Evolutionary conservation across 1,140 invertebrate genomes (phyloP).

Genomic region (Papilio glaucus): DNA sequence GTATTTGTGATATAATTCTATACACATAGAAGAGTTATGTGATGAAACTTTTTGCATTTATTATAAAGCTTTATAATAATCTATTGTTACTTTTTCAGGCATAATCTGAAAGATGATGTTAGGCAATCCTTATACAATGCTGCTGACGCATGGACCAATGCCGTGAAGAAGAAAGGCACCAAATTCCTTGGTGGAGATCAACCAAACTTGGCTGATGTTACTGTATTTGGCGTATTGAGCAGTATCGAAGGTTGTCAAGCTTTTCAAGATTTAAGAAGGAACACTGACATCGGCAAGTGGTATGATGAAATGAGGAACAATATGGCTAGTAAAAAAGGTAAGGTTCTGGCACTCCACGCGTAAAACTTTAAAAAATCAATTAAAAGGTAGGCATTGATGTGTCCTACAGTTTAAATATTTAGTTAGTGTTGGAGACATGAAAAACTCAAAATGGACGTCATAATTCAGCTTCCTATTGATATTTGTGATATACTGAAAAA

Average conservation of each 20-base stretch:
- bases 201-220: conserved; percentile 96
- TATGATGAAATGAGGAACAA: conserved; percentile 65
- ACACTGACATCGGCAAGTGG: conserved; percentile 67
- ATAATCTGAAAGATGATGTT: conserved; percentile 94
- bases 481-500: too few species aligned
- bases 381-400: too few species aligned
- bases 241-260: conserved; percentile 98
- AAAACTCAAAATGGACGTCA: too few species aligned
- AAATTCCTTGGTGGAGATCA: conserved; percentile 93
- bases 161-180: conserved; percentile 87
- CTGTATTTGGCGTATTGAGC: conserved; percentile 96
- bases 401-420: too few species aligned
- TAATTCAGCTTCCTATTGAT: too few species aligned
- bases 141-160: conserved; percentile 91
- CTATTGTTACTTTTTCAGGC: conserved; percentile 77
- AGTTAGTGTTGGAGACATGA: too few species aligned
- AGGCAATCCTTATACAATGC: conserved; percentile 95
- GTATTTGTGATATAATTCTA: too few species aligned
- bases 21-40: too few species aligned
- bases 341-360: conserved; percentile 49
- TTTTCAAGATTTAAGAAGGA: conserved; percentile 90
- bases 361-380: conserved; percentile 16
- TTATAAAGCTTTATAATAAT: too few species aligned
- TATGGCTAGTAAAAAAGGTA: conserved; percentile 57
- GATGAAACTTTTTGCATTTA: neutral